These are phyloP conservation scores for Cochlearius cochlearius DNA, from an alignment of 2,113 vertebrate genomes.

Conservation along the genomic window DNA sequence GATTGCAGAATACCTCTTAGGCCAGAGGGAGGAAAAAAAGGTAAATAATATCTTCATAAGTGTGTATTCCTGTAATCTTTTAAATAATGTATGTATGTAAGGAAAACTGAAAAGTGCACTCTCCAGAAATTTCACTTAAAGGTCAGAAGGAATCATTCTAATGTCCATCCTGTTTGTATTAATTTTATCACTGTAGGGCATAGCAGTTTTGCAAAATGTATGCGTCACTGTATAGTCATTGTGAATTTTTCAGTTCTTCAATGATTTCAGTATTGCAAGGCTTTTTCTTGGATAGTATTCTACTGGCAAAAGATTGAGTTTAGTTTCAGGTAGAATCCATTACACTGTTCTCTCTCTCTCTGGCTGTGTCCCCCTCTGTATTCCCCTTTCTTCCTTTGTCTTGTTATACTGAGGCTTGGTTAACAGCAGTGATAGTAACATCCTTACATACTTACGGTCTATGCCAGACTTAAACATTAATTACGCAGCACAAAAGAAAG, in stretches of 20 bases:
- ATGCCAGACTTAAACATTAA: constrained; percentile 48
- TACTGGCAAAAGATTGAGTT: constrained; percentile 45
- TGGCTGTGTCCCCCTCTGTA: background rate
- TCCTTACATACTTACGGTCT: background rate
- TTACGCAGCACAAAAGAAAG: constrained; percentile 11
- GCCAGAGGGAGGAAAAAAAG: constrained; percentile 12
- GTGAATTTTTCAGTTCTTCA: constrained; percentile 54
- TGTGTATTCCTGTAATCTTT: constrained; percentile 17
- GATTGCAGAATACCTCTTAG: constrained; percentile 36
- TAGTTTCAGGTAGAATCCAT: constrained; percentile 46
- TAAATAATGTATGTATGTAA: constrained; percentile 29
- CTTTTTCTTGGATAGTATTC: constrained; percentile 39
- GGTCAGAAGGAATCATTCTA: constrained; percentile 40
- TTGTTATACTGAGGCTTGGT: background rate
- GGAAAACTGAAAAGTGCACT: constrained; percentile 8
- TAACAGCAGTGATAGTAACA: constrained; percentile 2
- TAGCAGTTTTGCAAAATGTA: constrained; percentile 28
- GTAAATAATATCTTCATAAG: constrained; percentile 37
- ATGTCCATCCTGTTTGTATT: constrained; percentile 9
- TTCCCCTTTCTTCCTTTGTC: background rate
- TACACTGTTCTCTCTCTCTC: background rate
- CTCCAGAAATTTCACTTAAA: background rate
- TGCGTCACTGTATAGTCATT: background rate
- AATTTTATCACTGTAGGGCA: constrained; percentile 24
- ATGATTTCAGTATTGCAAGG: background rate